Percentiles rank a stretch among this genome's conserved stretches.
phyloP scores from a whole-genome alignment of 2,797 vertebrate genomes.

The Lophius americanus region DNA sequence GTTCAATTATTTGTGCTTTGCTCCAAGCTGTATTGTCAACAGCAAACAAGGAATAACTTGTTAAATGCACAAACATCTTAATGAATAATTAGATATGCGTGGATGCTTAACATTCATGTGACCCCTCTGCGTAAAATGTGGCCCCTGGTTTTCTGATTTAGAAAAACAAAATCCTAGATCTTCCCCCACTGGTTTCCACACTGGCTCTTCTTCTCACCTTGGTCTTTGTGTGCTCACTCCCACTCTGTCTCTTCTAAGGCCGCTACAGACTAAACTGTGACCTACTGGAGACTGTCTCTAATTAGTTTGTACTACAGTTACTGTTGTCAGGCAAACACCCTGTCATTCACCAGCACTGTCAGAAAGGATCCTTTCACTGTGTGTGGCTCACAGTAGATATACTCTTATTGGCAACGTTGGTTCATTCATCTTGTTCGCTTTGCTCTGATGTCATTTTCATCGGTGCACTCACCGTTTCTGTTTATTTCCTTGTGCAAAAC shows the following conservation, averaged over 20 bases:
- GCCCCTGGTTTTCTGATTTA: too few species aligned
- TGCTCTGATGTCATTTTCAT: constrained; percentile 49
- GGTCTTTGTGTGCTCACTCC: constrained; percentile 63
- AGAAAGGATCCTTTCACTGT: constrained; percentile 59
- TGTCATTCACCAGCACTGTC: constrained; percentile 59
- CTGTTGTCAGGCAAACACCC: constrained; percentile 50
- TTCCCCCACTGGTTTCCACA: constrained; percentile 6
- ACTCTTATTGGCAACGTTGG: constrained; percentile 31
- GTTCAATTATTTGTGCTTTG: too few species aligned
- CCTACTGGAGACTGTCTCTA: constrained; percentile 73
- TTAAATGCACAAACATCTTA: too few species aligned
- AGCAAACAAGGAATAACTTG: too few species aligned
- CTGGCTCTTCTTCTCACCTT: constrained; percentile 53
- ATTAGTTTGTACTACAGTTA: constrained; percentile 73
- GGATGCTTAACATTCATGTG: too few species aligned
- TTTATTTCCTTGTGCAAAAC: constrained; percentile 43
- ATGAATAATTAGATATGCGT: too few species aligned
- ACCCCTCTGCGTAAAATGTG: too few species aligned
- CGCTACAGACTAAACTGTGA: constrained; percentile 81
- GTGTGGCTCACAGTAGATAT: constrained; percentile 67
- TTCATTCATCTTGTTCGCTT: constrained; percentile 39
- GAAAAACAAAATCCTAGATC: too few species aligned
- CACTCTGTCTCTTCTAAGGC: constrained; percentile 73
- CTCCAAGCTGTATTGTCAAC: too few species aligned
- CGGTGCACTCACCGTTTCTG: constrained; percentile 40